phyloP scores from a whole-genome alignment of 2,113 vertebrate species.

The Bos javanicus region DNA sequence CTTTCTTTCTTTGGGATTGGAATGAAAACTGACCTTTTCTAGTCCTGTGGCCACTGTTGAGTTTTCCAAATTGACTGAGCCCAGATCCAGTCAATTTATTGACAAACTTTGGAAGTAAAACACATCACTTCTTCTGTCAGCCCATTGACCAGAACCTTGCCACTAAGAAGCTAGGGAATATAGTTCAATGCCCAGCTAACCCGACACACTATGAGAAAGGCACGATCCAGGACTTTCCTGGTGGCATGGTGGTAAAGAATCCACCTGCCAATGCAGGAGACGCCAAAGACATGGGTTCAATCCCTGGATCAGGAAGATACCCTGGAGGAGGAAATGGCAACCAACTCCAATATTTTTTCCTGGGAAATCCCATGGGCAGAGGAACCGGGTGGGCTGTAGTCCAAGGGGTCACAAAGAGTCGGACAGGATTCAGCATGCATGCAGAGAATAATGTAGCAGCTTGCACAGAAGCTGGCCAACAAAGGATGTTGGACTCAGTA shows the following conservation, averaged over 20 bases:
- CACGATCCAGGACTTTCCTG: neutral
- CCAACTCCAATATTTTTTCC: neutral
- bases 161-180: neutral
- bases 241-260: neutral
- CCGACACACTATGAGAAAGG: neutral
- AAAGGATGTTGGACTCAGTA: rapidly evolving
- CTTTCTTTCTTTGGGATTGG: no score
- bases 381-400: neutral
- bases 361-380: neutral
- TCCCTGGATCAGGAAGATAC: neutral
- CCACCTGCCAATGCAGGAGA: neutral
- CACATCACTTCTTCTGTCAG: neutral
- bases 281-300: neutral
- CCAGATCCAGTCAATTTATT: neutral
- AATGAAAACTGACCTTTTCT: no score
- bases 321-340: neutral
- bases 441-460: rapidly evolving
- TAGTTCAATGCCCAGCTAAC: neutral
- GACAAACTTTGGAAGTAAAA: neutral
- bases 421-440: neutral
- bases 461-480: neutral
- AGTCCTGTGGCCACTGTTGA: no score
- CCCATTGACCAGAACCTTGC: neutral
- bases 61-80: neutral
- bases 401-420: neutral